Percentiles rank a stretch among this genome's conserved stretches.
These are phyloP conservation scores for Noctua janthe DNA, from an alignment of 2,888 invertebrate species.

Conservation along the genomic window DNA sequence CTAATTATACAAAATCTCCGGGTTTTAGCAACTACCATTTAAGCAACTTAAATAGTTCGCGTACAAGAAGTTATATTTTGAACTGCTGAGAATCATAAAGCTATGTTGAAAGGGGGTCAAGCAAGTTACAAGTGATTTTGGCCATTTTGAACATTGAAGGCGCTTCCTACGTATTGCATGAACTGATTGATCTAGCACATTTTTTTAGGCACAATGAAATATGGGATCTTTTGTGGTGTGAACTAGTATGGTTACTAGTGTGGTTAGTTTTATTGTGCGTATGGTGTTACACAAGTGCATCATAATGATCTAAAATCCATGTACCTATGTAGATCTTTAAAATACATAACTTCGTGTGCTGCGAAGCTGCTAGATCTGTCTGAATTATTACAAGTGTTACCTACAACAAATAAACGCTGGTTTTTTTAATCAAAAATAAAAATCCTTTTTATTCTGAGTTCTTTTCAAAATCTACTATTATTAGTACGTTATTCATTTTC, in stretches of 20 bases:
- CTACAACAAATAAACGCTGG: neutral
- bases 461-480: too few species aligned
- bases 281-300: neutral
- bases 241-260: neutral
- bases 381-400: neutral
- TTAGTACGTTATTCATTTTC: too few species aligned
- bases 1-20: neutral
- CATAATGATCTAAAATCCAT: neutral
- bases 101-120: constrained; percentile 55
- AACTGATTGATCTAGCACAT: neutral
- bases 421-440: too few species aligned
- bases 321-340: neutral
- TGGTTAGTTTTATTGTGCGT: neutral
- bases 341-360: neutral
- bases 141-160: constrained; percentile 51
- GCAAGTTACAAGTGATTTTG: constrained; percentile 42
- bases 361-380: neutral
- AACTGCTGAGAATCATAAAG: constrained; percentile 44
- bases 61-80: constrained; percentile 31
- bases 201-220: constrained; percentile 1
- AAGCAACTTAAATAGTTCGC: constrained; percentile 35
- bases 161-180: constrained; percentile 13
- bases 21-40: constrained; percentile 1
- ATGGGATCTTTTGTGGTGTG: neutral
- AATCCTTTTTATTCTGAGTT: too few species aligned